Base-by-base conservation (phyloP, 2,888 invertebrate genomes). In the Chaitophorus viminalis region DNA sequence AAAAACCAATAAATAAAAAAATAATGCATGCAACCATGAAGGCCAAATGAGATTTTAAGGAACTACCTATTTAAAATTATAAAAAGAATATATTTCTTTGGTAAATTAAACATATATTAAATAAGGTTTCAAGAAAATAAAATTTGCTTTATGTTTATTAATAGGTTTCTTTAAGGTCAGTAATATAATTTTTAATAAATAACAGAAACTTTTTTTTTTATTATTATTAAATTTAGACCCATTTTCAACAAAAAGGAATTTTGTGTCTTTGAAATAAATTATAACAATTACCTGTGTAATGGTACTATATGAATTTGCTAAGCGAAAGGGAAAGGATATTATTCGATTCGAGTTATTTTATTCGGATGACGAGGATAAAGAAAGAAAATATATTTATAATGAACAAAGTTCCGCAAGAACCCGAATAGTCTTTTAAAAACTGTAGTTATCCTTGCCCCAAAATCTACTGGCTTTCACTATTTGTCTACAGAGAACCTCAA, bases 371-470 rank as follows among this genome's bases (percentile, higher is more conserved):
- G 21, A 76, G 39, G 65, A 75, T 60, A 87, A 39, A 72, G 31
- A 78, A 78, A 78, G 14, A 86, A 86, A 54, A 86, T 29, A 86
- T 11, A 65, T 17, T 68, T 21, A 9, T 65, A 76, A 76, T n/a
- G 36, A 31, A 87, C 25, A 74, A 72, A 81, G 81, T 87, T 81
- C 87, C 81, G 87, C 65, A 87, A 87, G 87, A 81, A 87, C 74
- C 87, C 18, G 74, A 77, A 77, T 46, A 82, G 68, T 85, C 84
- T 77, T 85, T 33, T 52, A 39, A 76, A 25, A 83, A 77, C 87
- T 79, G 87, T 77, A 77, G 84, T 87, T 87, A 87, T 87, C 87
- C 87, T 87, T 87, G 87, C 60, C 87, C 87, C 87, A 87, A 87
- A 87, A 87, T 81, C 79, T n/a, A 76, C 76, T 36, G 74, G 74